Percentiles rank a stretch among this genome's conserved stretches.
These are phyloP conservation scores for Aproaerema taeniolella DNA, from an alignment of 2,888 invertebrate genomes.

Conservation along the genomic window DNA sequence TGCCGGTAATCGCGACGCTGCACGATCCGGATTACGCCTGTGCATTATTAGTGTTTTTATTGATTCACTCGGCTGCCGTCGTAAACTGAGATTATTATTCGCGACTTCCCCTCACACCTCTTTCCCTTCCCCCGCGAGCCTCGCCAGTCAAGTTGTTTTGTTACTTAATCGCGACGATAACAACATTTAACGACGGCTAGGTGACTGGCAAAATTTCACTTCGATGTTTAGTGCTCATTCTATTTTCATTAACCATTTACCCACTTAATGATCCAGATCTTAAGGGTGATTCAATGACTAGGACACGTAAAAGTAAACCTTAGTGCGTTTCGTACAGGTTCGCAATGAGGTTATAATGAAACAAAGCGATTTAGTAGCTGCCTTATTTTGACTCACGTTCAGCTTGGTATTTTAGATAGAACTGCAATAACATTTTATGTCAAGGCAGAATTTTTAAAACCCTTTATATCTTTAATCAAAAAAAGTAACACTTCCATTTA, in stretches of 20 bases:
- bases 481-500: too few relatives aligned
- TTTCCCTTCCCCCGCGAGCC: conserved; percentile 36
- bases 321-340: conserved; percentile 53
- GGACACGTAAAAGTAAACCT: conserved; percentile 68
- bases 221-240: conserved; percentile 77
- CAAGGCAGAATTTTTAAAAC: too few relatives aligned
- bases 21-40: conserved; percentile 72
- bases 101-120: conserved; percentile 45
- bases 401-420: too few relatives aligned
- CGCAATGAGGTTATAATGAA: too few relatives aligned
- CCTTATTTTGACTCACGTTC: too few relatives aligned
- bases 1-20: conserved; percentile 71
- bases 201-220: conserved; percentile 76
- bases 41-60: conserved; percentile 79
- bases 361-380: too few relatives aligned
- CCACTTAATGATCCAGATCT: conserved; percentile 76
- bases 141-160: conserved; percentile 68
- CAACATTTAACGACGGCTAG: conserved; percentile 76
- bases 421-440: too few relatives aligned
- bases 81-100: conserved; percentile 78
- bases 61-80: conserved; percentile 76
- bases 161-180: conserved; percentile 77
- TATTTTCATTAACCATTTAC: conserved; percentile 77
- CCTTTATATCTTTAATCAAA: too few relatives aligned
- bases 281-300: conserved; percentile 70